Percentiles rank a stretch among this genome's conserved stretches.
Conservation (phyloP, 2,797 vertebrate species). For the Darevskia nairensis region DNA sequence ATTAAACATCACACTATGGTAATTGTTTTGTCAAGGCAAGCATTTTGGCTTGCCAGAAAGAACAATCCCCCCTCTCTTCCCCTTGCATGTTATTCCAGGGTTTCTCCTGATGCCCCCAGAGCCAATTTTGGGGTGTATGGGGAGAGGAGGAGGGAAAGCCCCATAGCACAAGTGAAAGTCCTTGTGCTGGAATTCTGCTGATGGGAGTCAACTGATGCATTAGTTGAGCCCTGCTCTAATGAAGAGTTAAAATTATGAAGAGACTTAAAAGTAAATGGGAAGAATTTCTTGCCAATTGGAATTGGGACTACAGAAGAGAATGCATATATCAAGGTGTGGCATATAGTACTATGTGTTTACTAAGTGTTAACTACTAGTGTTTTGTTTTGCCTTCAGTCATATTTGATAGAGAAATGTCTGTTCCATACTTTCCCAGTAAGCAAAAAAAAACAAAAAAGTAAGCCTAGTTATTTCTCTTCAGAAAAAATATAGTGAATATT, state of each 20-base stretch:
- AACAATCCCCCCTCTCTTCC: too few species aligned
- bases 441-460: too few species aligned
- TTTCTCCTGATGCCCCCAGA: too few species aligned
- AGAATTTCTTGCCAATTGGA: neutral
- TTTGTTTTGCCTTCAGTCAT: neutral
- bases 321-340: neutral
- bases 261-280: neutral
- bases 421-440: neutral
- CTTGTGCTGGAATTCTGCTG: too few species aligned
- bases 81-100: too few species aligned
- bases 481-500: neutral
- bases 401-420: neutral
- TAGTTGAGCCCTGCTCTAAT: too few species aligned
- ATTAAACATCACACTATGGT: neutral
- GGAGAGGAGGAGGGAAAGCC: too few species aligned
- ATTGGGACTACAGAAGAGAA: neutral
- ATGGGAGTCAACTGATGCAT: too few species aligned
- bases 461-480: neutral
- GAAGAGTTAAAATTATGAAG: neutral
- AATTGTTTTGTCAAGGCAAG: too few species aligned
- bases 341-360: neutral
- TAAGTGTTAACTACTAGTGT: neutral
- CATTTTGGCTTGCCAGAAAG: too few species aligned
- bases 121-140: too few species aligned
- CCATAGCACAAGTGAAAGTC: too few species aligned